phyloP scores from a whole-genome alignment of 92 coral and sea anemone species.

The Zoanthus sansibaricus region DNA sequence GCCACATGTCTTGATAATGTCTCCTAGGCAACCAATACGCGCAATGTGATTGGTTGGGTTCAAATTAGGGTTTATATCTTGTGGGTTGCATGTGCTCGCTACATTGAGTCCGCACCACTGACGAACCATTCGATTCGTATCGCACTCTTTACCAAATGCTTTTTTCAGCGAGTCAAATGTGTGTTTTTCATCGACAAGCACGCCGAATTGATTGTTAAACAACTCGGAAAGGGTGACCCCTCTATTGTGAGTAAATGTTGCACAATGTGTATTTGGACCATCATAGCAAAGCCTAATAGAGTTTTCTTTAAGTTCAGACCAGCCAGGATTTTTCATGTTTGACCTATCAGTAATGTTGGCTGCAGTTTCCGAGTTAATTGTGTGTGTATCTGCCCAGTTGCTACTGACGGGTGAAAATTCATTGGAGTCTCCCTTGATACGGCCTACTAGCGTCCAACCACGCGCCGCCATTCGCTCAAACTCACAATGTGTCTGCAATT shows the following conservation, averaged over 20 bases:
- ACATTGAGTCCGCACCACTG: slow-evolving; percentile 93
- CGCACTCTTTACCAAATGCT: slow-evolving; percentile 84
- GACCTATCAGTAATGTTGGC: slow-evolving; percentile 68
- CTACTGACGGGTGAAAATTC: slow-evolving; percentile 95
- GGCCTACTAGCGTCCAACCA: slow-evolving; percentile 94
- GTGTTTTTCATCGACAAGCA: slow-evolving; percentile 76
- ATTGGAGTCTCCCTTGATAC: slow-evolving; percentile 78
- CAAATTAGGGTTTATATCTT: slow-evolving; percentile 88
- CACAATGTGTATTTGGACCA: slow-evolving; percentile 80
- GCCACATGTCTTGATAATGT: slow-evolving; percentile 82
- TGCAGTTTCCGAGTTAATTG: slow-evolving; percentile 73
- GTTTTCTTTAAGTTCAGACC: slow-evolving; percentile 81
- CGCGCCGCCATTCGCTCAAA: slow-evolving; percentile 90
- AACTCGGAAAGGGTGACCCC: slow-evolving; percentile 77
- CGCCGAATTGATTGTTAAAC: slow-evolving; percentile 91
- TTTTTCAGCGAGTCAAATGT: slow-evolving; percentile 68
- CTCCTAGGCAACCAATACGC: slow-evolving; percentile 91
- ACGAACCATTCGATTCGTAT: slow-evolving; percentile 68
- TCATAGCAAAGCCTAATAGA: slow-evolving; percentile 82
- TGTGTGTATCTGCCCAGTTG: slow-evolving; percentile 87
- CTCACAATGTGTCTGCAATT: slow-evolving; percentile 85
- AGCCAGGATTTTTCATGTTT: slow-evolving; percentile 87
- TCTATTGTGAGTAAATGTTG: slow-evolving; percentile 84
- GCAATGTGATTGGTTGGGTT: slow-evolving; percentile 94
- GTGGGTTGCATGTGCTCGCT: slow-evolving; percentile 89